phyloP scores from a whole-genome alignment of 92 coral and sea anemone species.

The Micromussa lordhowensis region DNA sequence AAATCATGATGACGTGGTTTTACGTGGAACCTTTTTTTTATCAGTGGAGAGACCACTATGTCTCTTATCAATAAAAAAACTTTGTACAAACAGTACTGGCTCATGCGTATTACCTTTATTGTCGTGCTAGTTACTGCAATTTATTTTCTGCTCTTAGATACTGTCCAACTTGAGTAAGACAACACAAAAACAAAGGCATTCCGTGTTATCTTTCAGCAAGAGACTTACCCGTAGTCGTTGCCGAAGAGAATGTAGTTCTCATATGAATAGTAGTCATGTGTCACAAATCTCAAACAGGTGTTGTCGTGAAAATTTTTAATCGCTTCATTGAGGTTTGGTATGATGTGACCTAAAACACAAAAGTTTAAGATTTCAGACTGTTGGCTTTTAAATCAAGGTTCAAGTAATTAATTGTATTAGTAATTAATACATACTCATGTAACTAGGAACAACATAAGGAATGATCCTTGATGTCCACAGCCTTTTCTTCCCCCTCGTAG shows the following conservation, averaged over 20 bases:
- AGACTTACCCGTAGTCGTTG: slow-evolving; percentile 63
- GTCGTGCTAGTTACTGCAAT: neutral
- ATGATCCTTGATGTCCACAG: slow-evolving; percentile 76
- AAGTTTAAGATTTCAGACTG: too few relatives aligned
- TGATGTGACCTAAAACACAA: slow-evolving; percentile 48
- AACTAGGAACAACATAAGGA: slow-evolving; percentile 60
- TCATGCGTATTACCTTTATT: neutral
- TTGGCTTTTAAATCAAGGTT: too few relatives aligned
- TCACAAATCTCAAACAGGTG: slow-evolving; percentile 87
- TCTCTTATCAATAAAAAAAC: too few relatives aligned
- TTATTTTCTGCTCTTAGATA: too few relatives aligned
- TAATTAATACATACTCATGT: slow-evolving; percentile 61
- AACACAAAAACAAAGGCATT: neutral
- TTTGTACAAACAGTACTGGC: neutral
- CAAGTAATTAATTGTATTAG: too few relatives aligned
- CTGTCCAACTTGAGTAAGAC: neutral
- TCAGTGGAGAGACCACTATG: too few relatives aligned
- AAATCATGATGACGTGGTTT: too few relatives aligned
- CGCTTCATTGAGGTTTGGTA: slow-evolving; percentile 32
- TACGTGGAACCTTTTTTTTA: too few relatives aligned
- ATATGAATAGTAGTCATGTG: slow-evolving; percentile 46
- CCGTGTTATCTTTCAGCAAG: neutral
- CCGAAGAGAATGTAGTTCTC: slow-evolving; percentile 69
- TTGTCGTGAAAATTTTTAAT: slow-evolving; percentile 62
- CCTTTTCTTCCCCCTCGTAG: slow-evolving; percentile 55